Conservation (phyloP, 2,888 invertebrate species). For the Siphonodentalium dalli region DNA sequence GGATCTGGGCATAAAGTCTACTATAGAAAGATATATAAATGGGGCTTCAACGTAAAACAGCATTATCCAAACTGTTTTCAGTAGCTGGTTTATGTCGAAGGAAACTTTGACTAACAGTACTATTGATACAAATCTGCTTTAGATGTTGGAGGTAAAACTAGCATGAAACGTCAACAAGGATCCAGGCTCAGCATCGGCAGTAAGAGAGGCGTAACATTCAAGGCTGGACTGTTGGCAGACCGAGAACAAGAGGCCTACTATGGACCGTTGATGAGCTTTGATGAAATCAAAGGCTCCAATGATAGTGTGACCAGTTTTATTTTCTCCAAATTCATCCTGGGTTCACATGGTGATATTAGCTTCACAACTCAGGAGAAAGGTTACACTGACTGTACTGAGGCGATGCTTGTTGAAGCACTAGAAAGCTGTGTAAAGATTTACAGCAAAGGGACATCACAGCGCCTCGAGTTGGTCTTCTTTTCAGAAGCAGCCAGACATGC, state of each 20-base stretch:
- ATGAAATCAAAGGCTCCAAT: constrained; percentile 48
- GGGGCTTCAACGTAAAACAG: too few relatives aligned
- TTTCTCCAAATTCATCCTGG: constrained; percentile 57
- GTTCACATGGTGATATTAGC: constrained; percentile 46
- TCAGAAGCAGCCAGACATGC: constrained; percentile 57
- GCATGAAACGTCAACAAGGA: constrained; percentile 28
- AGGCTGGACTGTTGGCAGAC: constrained; percentile 56
- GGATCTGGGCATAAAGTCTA: too few relatives aligned
- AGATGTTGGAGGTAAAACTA: too few relatives aligned
- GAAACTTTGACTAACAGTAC: too few relatives aligned
- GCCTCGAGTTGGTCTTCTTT: constrained; percentile 60
- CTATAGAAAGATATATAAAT: too few relatives aligned
- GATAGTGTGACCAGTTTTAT: constrained; percentile 50
- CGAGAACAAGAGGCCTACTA: constrained; percentile 52
- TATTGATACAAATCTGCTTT: too few relatives aligned
- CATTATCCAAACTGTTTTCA: too few relatives aligned
- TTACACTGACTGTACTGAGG: constrained; percentile 49
- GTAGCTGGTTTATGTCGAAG: too few relatives aligned
- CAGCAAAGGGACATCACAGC: constrained; percentile 51
- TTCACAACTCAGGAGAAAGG: constrained; percentile 55
- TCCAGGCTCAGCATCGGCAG: constrained; percentile 28
- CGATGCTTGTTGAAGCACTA: constrained; percentile 47
- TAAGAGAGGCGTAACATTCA: constrained; percentile 56
- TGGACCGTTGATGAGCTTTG: constrained; percentile 54
- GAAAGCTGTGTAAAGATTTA: constrained; percentile 51